phyloP scores from a whole-genome alignment of 2,113 vertebrate species.

The Aphyosemion australe region DNA sequence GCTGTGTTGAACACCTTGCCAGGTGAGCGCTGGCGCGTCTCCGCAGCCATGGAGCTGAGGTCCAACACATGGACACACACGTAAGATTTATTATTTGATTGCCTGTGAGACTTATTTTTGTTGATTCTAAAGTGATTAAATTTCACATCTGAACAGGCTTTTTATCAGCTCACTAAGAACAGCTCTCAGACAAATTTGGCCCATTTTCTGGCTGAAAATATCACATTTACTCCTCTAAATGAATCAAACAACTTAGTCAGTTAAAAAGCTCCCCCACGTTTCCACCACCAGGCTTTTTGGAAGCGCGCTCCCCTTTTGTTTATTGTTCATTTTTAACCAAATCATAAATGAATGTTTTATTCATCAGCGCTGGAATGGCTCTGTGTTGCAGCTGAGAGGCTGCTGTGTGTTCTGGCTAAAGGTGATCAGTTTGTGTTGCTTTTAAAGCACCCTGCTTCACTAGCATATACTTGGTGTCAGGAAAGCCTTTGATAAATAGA shows the following conservation, averaged over 20 bases:
- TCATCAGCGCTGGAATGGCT: slow-evolving; percentile 37
- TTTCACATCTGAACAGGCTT: slow-evolving; percentile 22
- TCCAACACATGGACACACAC: not conserved
- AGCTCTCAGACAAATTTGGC: slow-evolving; percentile 16
- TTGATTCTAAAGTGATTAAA: slow-evolving; percentile 16
- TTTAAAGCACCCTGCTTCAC: not conserved
- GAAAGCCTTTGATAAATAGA: not conserved
- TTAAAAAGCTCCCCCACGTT: slow-evolving; percentile 19
- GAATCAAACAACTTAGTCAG: slow-evolving; percentile 29
- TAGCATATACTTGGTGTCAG: not conserved
- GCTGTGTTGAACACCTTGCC: slow-evolving; percentile 39
- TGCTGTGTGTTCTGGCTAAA: not conserved
- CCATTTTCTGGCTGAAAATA: slow-evolving; percentile 12
- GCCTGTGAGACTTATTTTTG: not conserved
- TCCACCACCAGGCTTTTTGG: slow-evolving; percentile 12
- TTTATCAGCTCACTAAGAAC: not conserved
- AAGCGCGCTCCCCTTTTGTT: slow-evolving; percentile 16
- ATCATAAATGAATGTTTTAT: slow-evolving; percentile 28
- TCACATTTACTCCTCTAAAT: slow-evolving; percentile 1
- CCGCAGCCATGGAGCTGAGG: too few species aligned
- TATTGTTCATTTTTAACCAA: slow-evolving; percentile 7
- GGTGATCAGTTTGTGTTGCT: not conserved
- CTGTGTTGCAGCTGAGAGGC: slow-evolving; percentile 12
- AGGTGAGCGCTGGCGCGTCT: slow-evolving; percentile 40
- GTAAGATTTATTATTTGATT: not conserved